Evolutionary conservation across 1,140 invertebrate species (phyloP).

Genomic region (Pissodes strobi): DNA sequence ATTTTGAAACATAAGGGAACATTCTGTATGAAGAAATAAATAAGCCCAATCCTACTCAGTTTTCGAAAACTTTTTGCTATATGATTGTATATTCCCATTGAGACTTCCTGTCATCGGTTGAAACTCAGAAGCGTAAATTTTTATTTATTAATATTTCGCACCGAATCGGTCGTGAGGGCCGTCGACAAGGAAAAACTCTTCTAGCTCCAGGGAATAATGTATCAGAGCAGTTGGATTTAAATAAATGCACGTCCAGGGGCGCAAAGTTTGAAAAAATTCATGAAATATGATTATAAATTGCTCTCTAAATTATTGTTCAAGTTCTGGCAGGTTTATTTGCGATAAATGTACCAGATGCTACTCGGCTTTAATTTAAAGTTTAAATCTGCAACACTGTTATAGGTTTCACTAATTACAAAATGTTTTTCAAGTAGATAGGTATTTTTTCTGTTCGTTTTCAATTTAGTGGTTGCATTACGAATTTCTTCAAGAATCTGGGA

Average conservation of each 20-base stretch:
- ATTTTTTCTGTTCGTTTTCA: too few species aligned
- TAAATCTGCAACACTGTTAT: too few species aligned
- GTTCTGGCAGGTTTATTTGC: conserved; percentile 7
- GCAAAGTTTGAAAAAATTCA: conserved; percentile 25
- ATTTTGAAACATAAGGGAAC: too few species aligned
- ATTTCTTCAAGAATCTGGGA: too few species aligned
- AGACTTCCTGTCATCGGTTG: not conserved
- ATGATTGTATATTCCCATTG: not conserved
- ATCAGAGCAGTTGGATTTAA: conserved; percentile 31
- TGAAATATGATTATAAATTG: conserved; percentile 36
- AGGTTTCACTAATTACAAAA: too few species aligned
- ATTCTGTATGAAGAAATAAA: too few species aligned
- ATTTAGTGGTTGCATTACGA: too few species aligned
- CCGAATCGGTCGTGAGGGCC: conserved; percentile 2
- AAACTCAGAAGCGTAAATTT: conserved; percentile 16
- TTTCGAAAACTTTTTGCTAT: not conserved
- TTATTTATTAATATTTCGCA: conserved; percentile 29
- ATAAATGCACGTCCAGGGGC: conserved; percentile 32
- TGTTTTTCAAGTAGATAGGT: too few species aligned
- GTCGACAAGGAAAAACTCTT: conserved; percentile 27
- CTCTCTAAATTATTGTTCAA: conserved; percentile 27
- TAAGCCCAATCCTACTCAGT: too few species aligned
- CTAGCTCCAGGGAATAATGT: conserved; percentile 27
- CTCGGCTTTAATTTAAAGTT: not conserved
- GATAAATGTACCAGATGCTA: conserved; percentile 18